phyloP scores from a whole-genome alignment of 2,888 invertebrate species.

The Ecdyonurus torrentis region DNA sequence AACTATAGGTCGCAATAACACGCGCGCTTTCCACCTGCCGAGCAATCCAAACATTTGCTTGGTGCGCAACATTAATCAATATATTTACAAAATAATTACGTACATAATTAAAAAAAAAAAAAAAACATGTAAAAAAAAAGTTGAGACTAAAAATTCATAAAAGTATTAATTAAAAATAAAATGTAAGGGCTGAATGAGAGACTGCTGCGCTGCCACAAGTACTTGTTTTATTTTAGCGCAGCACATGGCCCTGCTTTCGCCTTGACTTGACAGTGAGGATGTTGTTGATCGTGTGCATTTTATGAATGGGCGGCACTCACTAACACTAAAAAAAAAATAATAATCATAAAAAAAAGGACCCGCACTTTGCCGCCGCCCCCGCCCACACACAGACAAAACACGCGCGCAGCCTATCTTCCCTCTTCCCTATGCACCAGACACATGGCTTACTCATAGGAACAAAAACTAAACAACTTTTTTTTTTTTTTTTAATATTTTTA shows the following conservation, averaged over 20 bases:
- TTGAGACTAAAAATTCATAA: no score
- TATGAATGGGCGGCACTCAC: background rate
- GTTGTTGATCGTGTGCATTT: background rate
- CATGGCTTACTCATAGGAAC: background rate
- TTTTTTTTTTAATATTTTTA: no score
- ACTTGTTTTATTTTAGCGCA: background rate
- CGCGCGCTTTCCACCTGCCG: no score
- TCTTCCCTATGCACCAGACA: background rate
- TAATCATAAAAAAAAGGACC: no score
- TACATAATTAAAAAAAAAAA: no score
- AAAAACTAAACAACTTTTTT: no score
- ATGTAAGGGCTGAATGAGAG: background rate
- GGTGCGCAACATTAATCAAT: no score
- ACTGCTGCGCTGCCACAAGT: background rate
- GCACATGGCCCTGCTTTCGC: background rate
- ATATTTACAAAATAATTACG: no score
- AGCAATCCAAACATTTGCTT: no score
- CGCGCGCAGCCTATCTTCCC: background rate
- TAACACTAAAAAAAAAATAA: background rate
- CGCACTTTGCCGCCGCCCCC: background rate
- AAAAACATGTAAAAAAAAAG: no score
- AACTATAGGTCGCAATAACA: no score
- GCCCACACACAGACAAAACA: background rate
- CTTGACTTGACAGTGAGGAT: background rate
- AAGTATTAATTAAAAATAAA: no score